Evolutionary conservation across 2,888 invertebrate species (phyloP).

Genomic region (Smittia sp.): DNA sequence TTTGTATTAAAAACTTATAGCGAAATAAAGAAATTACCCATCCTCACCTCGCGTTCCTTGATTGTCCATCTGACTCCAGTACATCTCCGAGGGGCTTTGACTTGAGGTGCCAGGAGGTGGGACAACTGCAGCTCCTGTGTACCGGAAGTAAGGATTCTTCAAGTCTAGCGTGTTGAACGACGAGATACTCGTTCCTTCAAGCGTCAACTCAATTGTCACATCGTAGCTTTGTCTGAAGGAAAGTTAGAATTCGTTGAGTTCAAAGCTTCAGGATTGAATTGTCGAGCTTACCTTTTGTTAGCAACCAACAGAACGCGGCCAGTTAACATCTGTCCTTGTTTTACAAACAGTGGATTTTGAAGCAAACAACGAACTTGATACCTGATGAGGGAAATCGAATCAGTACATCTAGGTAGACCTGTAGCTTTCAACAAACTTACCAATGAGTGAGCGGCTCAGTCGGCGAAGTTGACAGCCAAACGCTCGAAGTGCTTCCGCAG

Average conservation of each 20-base stretch:
- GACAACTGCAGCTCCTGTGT: conserved; percentile 87
- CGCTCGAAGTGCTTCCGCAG: conserved; percentile 81
- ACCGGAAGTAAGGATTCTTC: conserved; percentile 98
- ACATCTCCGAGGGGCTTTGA: conserved; percentile 89
- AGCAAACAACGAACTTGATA: conserved; percentile 96
- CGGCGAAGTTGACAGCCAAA: conserved; percentile 97
- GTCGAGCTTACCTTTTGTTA: conserved; percentile 61
- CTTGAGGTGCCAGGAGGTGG: conserved; percentile 90
- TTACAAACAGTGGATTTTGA: conserved; percentile 89
- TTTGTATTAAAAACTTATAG: conserved; percentile 1
- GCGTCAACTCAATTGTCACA: conserved; percentile 89
- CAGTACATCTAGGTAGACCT: neutral
- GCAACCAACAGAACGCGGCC: conserved; percentile 86
- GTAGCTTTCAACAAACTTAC: conserved; percentile 50
- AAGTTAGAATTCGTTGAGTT: too few relatives aligned
- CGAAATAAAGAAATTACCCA: conserved; percentile 14
- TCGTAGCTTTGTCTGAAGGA: conserved; percentile 88
- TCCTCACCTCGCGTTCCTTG: conserved; percentile 53
- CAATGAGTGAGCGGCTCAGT: conserved; percentile 98
- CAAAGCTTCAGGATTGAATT: neutral
- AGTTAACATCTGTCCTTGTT: conserved; percentile 86
- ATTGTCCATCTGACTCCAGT: conserved; percentile 82
- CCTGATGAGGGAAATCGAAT: neutral
- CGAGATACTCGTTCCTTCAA: conserved; percentile 83
- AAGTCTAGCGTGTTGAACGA: conserved; percentile 92